phyloP scores from a whole-genome alignment of 2,888 invertebrate species.

The Hypselothyrea guttata region DNA sequence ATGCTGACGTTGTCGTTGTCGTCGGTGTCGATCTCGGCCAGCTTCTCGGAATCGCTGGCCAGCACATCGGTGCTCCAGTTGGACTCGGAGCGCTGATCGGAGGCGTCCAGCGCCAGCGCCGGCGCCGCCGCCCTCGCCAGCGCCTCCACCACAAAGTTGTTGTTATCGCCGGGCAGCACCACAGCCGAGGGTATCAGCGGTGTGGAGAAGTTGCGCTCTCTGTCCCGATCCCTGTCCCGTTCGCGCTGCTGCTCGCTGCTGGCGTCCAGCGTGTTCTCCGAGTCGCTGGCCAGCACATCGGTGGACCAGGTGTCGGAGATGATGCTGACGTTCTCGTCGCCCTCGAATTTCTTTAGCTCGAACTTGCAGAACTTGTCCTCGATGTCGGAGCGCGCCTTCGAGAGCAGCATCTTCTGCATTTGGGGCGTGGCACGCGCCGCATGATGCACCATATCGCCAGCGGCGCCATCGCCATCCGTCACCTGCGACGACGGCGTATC shows the following conservation, averaged over 20 bases:
- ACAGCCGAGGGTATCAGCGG: constrained; percentile 82
- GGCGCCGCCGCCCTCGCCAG: constrained; percentile 68
- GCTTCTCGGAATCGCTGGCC: constrained; percentile 94
- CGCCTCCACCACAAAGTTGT: constrained; percentile 80
- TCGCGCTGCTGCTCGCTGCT: constrained; percentile 82
- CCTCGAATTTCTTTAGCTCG: constrained; percentile 93
- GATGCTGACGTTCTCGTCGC: constrained; percentile 97
- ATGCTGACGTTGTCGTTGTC: constrained; percentile 87
- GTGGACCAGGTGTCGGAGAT: constrained; percentile 99
- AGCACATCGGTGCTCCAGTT: constrained; percentile 99
- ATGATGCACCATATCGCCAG: constrained; percentile 84
- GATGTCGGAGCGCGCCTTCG: constrained; percentile 95
- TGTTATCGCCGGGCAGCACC: constrained; percentile 82
- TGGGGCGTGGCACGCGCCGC: constrained; percentile 83
- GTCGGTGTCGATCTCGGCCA: constrained; percentile 90
- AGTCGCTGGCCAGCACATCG: constrained; percentile 97
- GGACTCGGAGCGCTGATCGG: constrained; percentile 96
- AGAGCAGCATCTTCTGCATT: constrained; percentile 85
- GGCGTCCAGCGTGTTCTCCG: constrained; percentile 92
- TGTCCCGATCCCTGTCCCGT: constrained; percentile 84
- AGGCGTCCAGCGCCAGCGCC: constrained; percentile 88
- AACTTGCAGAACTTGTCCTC: constrained; percentile 99
- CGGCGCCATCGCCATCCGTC: constrained; percentile 91
- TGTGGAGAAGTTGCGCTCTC: constrained; percentile 82
- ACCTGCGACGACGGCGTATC: constrained; percentile 98